These are phyloP conservation scores for Deroplatys truncata DNA, from an alignment of 2,888 invertebrate genomes.

Conservation along the genomic window DNA sequence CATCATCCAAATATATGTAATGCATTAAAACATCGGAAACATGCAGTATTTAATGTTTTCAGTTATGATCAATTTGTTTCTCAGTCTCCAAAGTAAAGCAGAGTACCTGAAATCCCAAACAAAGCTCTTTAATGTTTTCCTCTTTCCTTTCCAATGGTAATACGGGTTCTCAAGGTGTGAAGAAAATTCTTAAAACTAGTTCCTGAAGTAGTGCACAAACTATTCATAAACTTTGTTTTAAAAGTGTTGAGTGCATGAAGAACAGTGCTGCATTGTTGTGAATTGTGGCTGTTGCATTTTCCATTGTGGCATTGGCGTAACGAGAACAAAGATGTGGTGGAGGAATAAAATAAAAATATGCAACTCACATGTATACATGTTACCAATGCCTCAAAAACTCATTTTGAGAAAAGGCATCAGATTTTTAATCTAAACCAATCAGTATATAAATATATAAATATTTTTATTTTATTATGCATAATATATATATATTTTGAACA, in stretches of 20 bases:
- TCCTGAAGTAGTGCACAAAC: background rate
- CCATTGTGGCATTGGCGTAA: background rate
- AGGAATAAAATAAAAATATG: background rate
- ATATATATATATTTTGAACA: background rate
- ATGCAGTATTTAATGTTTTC: background rate
- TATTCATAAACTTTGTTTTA: background rate
- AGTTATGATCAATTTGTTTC: background rate
- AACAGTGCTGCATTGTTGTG: background rate
- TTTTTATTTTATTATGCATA: background rate
- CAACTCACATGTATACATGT: background rate
- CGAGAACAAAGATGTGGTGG: background rate
- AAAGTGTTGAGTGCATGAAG: background rate
- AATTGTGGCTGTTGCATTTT: background rate
- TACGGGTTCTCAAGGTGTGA: background rate
- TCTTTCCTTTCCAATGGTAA: background rate
- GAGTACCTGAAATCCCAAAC: background rate
- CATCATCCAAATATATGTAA: too few species aligned
- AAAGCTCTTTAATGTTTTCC: background rate
- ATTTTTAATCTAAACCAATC: slow-evolving; percentile 23
- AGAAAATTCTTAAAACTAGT: background rate
- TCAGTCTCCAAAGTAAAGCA: background rate
- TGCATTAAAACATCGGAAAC: background rate
- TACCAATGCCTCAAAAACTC: slow-evolving; percentile 14
- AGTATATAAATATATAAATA: slow-evolving; percentile 23
- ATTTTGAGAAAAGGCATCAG: background rate